Evolutionary conservation across 2,797 vertebrate species (phyloP).

Genomic region (Yasuhikotakia modesta): DNA sequence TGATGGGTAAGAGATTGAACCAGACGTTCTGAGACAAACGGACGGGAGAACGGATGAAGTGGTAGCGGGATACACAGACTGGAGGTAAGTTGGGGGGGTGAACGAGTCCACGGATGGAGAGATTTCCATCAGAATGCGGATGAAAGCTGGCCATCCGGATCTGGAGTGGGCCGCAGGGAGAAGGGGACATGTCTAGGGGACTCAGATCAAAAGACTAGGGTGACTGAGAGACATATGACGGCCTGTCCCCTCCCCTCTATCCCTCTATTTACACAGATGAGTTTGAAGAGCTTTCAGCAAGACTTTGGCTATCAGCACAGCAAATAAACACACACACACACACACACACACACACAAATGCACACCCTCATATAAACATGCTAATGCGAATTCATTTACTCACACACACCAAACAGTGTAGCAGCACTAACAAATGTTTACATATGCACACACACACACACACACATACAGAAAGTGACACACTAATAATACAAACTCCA

Average conservation of each 20-base stretch:
- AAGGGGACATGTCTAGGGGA: constrained; percentile 69
- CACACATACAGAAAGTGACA: constrained; percentile 26
- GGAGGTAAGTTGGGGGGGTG: constrained; percentile 41
- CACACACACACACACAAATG: constrained; percentile 1
- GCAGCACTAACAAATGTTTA: constrained; percentile 23
- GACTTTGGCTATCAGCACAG: constrained; percentile 58
- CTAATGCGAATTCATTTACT: constrained; percentile 4
- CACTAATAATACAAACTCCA: constrained; percentile 9
- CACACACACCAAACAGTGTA: constrained; percentile 12
- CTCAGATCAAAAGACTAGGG: constrained; percentile 80
- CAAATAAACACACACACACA: constrained; percentile 62
- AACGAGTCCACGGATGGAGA: constrained; percentile 70
- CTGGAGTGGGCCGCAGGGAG: constrained; percentile 70
- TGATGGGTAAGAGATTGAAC: background rate
- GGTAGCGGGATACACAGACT: background rate
- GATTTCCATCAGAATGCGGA: constrained; percentile 74
- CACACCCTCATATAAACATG: constrained; percentile 13
- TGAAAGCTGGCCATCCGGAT: constrained; percentile 72
- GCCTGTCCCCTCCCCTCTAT: constrained; percentile 45
- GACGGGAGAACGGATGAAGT: background rate
- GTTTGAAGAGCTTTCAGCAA: constrained; percentile 60
- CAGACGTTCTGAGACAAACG: background rate
- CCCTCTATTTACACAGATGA: constrained; percentile 78
- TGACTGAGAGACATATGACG: constrained; percentile 79
- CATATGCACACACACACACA: constrained; percentile 31